Evolutionary conservation across 2,113 vertebrate genomes (phyloP).

Genomic region (Myotis lucifugus): DNA sequence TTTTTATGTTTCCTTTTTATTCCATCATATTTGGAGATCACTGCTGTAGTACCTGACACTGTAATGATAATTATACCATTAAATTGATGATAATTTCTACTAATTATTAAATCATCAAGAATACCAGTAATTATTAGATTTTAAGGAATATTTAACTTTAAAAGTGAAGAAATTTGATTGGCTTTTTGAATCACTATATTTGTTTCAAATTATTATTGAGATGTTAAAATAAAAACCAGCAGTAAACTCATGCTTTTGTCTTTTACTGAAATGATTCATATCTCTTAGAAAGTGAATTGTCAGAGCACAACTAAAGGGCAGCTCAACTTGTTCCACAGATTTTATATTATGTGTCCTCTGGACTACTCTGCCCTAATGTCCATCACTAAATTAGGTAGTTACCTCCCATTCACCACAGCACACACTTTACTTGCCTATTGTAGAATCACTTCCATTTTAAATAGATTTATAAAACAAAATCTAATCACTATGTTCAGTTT

Average conservation of each 20-base stretch:
- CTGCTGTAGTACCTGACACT: neutral
- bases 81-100: neutral
- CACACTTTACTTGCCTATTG: neutral
- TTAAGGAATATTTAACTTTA: neutral
- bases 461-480: neutral
- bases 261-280: neutral
- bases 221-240: neutral
- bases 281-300: neutral
- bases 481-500: neutral
- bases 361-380: neutral
- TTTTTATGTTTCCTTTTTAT: neutral
- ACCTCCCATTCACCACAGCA: neutral
- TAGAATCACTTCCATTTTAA: neutral
- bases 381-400: neutral
- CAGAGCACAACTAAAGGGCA: neutral
- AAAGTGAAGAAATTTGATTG: neutral
- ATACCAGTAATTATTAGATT: neutral
- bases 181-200: neutral
- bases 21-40: neutral
- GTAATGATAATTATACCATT: neutral
- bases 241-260: neutral
- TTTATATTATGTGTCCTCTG: rapidly evolving
- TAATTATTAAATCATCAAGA: constrained; percentile 1
- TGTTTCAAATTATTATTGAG: neutral
- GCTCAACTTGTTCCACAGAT: too few species aligned